Evolutionary conservation across 2,888 invertebrate species (phyloP).

Genomic region (Drosophila mettleri): DNA sequence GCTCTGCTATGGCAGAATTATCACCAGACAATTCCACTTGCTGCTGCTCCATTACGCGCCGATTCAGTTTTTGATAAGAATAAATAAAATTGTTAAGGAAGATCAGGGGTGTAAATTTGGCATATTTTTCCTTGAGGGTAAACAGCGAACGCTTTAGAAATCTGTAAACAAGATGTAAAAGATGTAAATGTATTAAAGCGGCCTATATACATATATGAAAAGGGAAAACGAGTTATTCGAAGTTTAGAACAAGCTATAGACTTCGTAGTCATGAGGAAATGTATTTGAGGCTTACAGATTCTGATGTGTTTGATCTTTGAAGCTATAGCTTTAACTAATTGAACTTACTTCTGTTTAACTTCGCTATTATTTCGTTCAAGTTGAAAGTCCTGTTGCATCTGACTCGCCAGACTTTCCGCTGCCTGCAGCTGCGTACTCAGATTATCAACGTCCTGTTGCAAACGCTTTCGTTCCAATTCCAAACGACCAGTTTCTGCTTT

Average conservation of each 20-base stretch:
- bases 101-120: constrained; percentile 84
- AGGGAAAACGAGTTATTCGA: too few species aligned
- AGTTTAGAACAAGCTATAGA: not conserved
- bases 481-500: constrained; percentile 76
- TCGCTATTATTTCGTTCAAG: constrained; percentile 71
- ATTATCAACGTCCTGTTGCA: constrained; percentile 59
- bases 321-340: too few species aligned
- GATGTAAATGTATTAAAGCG: not conserved
- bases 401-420: constrained; percentile 56
- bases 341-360: constrained; percentile 79
- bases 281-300: too few species aligned
- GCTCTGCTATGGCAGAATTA: constrained; percentile 16
- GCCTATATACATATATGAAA: not conserved
- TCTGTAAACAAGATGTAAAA: constrained; percentile 39
- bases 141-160: constrained; percentile 81
- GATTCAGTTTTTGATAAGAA: constrained; percentile 76
- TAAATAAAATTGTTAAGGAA: constrained; percentile 83
- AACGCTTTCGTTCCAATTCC: constrained; percentile 67
- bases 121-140: constrained; percentile 82
- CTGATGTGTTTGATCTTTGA: not conserved
- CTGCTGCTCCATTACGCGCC: constrained; percentile 47
- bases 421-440: constrained; percentile 57
- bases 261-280: too few species aligned
- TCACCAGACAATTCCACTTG: constrained; percentile 34
- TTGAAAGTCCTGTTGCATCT: constrained; percentile 72